Evolutionary conservation across 1,140 invertebrate species (phyloP), one percentile per base, ranked within the genome.

Genomic region (Procambarus clarkii): DNA sequence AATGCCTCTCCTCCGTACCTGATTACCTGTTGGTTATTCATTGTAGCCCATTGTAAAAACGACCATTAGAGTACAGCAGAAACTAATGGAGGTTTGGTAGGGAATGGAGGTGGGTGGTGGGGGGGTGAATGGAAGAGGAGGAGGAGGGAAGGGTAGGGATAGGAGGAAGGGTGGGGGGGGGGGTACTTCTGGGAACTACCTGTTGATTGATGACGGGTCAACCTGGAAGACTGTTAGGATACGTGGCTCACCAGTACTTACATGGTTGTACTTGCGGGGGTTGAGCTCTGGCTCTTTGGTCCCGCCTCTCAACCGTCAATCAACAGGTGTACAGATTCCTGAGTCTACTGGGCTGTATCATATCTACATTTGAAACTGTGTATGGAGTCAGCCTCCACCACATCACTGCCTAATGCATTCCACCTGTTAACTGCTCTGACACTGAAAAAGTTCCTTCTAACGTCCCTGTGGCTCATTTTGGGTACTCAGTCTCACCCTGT

Each of bases 21-120:
- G 81, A 83, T 83, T 64, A 83, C 60, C 46, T 83, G 81, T 83
- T 83, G 69, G 81, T 83, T 83, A 83, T 83, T 83, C 81, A 64
- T 69, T 83, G 81, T 83, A 45, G 45, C n/a, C 50, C 81, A 69
- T 83, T 83, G 81, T 83, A 46, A 45, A 44, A 69, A n/a, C 9
- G 81, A 44, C 15, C 60, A 83, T 83, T 69, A 83, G 18, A 45
- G 81, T 60, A 69, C 13, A 69, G 81, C 54, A 83, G 81, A 64
- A 69, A 83, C 81, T 83, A 83, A 83, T 83, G 81, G 81, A 69
- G 80, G 13, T 34, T 18, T 21, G 48, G 46, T 82, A 48, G 24
- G 48, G 11, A 4, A n/a, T 3, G n/a, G 81, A 50, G 44, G 81
- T 21, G 54, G 34, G 50, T 3, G 50, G 50, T 3, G 50, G 50